Evolutionary conservation across 2,113 vertebrate genomes (phyloP).

Genomic region (Tragelaphus imberbis): DNA sequence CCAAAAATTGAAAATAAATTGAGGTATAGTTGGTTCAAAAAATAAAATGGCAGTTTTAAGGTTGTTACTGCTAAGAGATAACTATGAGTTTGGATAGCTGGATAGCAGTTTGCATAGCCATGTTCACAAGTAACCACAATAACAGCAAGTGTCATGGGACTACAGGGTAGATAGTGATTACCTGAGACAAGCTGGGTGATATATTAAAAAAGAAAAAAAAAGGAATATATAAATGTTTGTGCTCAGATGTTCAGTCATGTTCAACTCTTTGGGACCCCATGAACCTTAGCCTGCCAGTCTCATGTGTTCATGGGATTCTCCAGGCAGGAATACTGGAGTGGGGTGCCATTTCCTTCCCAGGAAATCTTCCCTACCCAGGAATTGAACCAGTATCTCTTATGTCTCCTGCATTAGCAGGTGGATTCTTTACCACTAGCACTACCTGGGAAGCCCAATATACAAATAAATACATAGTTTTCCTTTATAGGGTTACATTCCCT

Average conservation of each 20-base stretch:
- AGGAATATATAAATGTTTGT: background rate
- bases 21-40: background rate
- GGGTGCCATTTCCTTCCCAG: background rate
- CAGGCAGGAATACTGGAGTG: background rate
- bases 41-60: background rate
- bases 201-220: background rate
- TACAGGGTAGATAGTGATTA: background rate
- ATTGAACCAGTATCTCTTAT: background rate
- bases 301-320: background rate
- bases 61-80: background rate
- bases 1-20: background rate
- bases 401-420: background rate
- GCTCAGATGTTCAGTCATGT: background rate
- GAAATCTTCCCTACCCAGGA: background rate
- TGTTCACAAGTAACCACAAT: background rate
- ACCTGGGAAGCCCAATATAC: background rate
- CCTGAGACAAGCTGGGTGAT: background rate
- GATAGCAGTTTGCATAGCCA: background rate
- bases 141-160: background rate
- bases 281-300: background rate
- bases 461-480: background rate
- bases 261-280: background rate
- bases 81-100: background rate
- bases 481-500: background rate
- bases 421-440: background rate